Base-by-base conservation (phyloP, 2,113 vertebrate genomes). In the Tauraco erythrolophus region DNA sequence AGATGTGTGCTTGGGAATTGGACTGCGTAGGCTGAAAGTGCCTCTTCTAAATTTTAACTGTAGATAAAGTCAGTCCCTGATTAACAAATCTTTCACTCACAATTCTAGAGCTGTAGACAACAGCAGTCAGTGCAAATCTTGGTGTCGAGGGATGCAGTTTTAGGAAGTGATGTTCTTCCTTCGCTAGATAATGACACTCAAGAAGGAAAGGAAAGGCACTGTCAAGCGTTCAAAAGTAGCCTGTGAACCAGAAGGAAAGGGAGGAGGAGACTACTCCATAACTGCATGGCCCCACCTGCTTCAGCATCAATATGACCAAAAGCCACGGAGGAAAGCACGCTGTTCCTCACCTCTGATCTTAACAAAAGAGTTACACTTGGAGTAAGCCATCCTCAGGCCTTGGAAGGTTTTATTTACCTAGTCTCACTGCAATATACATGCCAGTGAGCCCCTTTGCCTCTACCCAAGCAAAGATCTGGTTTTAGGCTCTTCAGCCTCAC, bases 151-250 rank as follows among this genome's bases (percentile, higher is more conserved):
- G 28, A 31, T 50, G 25, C 56, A 31, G 19, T 78, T 75, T 80
- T 62, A 87, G 62, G 84, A 96, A 89, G 41, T 72, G 21, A 81
- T 70, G 69, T 24, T 86, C 84, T 89, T 93, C 81, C 68, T 90
- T 84, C 24, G 28, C 10, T 62, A 84, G 51, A 84, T 84, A 91
- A 86, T 13, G 41, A 66, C 43, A 81, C 35, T 78, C 37, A 70
- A 78, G 74, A 51, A 74, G 11, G 39, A 77, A 92, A 87, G 33
- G 68, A 92, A 87, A 89, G 33, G 28, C 27, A 84, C 31, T 1
- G 2, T 77, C 21, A 33, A 35, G 33, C 31, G 35, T 62, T 75
- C 45, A 70, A 82, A 89, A 78, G 19, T 51, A 54, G 17, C 13
- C 65, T 54, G 9, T 33, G 35, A 85, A 75, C 5, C 28, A 89